Evolutionary conservation across 2,113 vertebrate species (phyloP).

Genomic region (Mugil cephalus): DNA sequence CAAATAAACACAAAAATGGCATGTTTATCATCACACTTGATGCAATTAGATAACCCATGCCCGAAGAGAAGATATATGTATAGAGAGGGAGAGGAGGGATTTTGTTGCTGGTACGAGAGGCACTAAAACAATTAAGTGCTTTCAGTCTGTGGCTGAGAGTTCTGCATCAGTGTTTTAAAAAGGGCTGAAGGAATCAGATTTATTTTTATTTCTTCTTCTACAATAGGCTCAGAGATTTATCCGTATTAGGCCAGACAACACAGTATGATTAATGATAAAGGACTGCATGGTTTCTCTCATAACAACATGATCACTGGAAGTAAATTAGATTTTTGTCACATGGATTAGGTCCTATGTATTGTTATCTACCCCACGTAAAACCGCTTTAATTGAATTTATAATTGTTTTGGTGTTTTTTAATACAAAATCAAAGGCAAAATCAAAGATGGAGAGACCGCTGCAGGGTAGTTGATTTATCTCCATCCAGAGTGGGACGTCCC

Average conservation of each 20-base stretch:
- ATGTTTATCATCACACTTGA: background rate
- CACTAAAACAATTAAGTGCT: background rate
- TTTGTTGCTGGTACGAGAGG: background rate
- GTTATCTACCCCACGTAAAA: constrained; percentile 28
- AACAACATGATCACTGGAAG: constrained; percentile 24
- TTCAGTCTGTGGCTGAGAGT: background rate
- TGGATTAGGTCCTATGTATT: constrained; percentile 38
- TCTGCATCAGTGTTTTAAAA: constrained; percentile 3
- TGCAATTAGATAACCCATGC: constrained; percentile 19
- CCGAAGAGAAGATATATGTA: constrained; percentile 7
- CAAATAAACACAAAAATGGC: constrained; percentile 5
- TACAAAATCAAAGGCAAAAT: background rate
- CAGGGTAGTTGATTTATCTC: constrained; percentile 33
- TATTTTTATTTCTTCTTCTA: constrained; percentile 27
- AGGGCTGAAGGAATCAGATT: constrained; percentile 9
- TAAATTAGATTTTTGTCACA: constrained; percentile 54
- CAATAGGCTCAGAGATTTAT: constrained; percentile 12
- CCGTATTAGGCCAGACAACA: constrained; percentile 7
- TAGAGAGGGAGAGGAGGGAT: background rate
- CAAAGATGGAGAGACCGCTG: constrained; percentile 1
- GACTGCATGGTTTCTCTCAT: constrained; percentile 26
- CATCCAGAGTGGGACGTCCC: background rate
- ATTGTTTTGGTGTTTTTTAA: constrained; percentile 50
- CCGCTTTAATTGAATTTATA: constrained; percentile 48
- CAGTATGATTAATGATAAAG: constrained; percentile 7